Percentiles rank a stretch among this genome's conserved stretches.
These are phyloP conservation scores for Caenorhabditis imperialis DNA, from an alignment of 2,888 invertebrate genomes.

Conservation along the genomic window DNA sequence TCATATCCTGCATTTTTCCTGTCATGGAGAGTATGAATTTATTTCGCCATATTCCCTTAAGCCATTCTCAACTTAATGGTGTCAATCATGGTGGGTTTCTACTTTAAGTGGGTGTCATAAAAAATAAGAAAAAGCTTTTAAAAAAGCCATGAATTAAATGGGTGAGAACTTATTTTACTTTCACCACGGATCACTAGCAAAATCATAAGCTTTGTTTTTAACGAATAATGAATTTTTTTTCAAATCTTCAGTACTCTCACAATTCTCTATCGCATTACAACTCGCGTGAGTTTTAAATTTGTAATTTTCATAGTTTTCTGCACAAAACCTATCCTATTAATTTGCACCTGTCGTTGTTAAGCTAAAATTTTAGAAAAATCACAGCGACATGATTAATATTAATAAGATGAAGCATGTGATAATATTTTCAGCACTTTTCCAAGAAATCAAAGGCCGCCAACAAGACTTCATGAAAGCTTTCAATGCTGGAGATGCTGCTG, in stretches of 20 bases:
- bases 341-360: too few species aligned
- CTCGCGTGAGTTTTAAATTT: conserved; percentile 32
- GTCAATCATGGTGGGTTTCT: conserved; percentile 77
- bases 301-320: too few species aligned
- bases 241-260: conserved; percentile 20
- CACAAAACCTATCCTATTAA: too few species aligned
- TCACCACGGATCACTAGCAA: too few species aligned
- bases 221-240: conserved; percentile 45
- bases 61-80: conserved; percentile 68
- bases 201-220: too few species aligned
- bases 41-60: conserved; percentile 74
- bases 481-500: conserved; percentile 76
- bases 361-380: too few species aligned
- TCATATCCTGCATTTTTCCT: not conserved
- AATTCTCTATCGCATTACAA: conserved; percentile 24
- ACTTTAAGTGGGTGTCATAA: too few species aligned
- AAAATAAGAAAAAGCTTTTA: not conserved
- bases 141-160: not conserved
- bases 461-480: conserved; percentile 78
- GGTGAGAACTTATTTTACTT: not conserved
- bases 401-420: conserved; percentile 4
- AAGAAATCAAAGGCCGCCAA: conserved; percentile 78
- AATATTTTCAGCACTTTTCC: conserved; percentile 74
- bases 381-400: too few species aligned
- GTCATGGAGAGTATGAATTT: conserved; percentile 60